Evolutionary conservation across 2,113 vertebrate species (phyloP).

Genomic region (Echinops telfairi): DNA sequence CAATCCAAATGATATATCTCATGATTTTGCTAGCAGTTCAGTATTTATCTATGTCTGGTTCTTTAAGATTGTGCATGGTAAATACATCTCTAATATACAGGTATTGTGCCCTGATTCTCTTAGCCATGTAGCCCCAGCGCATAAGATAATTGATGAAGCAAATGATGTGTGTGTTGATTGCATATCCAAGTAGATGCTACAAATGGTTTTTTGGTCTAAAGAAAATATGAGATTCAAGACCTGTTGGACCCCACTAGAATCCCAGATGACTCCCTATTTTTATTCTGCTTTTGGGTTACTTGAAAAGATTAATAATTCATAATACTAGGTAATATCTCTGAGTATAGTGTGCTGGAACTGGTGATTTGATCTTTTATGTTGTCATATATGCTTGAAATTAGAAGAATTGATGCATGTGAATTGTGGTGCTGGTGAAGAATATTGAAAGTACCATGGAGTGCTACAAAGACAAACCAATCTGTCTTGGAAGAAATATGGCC

Average conservation of each 20-base stretch:
- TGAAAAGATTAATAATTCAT: neutral
- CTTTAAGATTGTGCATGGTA: neutral
- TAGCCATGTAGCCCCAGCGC: neutral
- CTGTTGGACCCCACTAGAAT: too few relatives aligned
- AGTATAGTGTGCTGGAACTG: neutral
- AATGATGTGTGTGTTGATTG: neutral
- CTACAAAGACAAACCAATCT: too few relatives aligned
- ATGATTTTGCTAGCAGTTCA: neutral
- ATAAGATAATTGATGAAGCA: neutral
- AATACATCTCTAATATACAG: neutral
- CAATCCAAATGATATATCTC: neutral
- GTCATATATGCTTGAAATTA: neutral
- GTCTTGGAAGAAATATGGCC: too few relatives aligned
- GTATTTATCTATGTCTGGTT: neutral
- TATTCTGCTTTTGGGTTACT: neutral
- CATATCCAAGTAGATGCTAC: neutral
- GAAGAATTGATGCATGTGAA: too few relatives aligned
- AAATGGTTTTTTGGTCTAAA: neutral
- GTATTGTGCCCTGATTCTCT: neutral
- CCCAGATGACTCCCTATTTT: neutral
- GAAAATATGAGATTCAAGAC: neutral
- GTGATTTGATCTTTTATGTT: neutral
- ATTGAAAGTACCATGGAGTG: too few relatives aligned
- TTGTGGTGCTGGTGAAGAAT: too few relatives aligned
- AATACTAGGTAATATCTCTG: neutral